Percentiles rank a stretch among this genome's conserved stretches.
Conservation (phyloP, 1,140 invertebrate genomes). For the Wasmannia auropunctata region DNA sequence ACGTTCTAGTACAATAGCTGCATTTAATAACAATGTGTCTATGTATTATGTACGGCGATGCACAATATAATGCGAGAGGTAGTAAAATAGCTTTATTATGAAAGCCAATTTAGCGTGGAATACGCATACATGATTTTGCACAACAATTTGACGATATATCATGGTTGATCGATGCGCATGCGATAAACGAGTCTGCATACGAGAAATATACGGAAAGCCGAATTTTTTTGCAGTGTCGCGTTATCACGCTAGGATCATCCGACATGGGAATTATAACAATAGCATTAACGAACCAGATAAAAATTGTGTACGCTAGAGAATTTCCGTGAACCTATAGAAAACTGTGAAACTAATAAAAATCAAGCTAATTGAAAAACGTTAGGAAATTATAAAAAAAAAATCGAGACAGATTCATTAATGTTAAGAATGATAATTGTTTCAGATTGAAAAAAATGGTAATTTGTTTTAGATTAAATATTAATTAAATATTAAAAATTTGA, state of each 20-base stretch:
- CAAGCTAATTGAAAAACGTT: neutral
- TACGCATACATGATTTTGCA: neutral
- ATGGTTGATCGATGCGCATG: slow-evolving; percentile 4
- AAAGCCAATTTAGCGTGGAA: slow-evolving; percentile 18
- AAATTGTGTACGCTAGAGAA: slow-evolving; percentile 17
- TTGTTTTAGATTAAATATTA: too few species aligned
- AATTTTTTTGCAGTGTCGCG: neutral
- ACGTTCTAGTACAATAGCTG: neutral
- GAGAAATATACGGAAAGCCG: slow-evolving; percentile 1
- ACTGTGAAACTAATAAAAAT: slow-evolving; percentile 15
- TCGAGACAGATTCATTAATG: neutral
- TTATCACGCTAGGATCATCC: neutral
- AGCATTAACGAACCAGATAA: slow-evolving; percentile 7
- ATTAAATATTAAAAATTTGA: slow-evolving; percentile 5
- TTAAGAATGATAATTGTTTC: neutral
- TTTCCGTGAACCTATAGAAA: neutral
- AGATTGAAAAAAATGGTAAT: too few species aligned
- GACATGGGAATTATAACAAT: slow-evolving; percentile 23
- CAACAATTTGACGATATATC: slow-evolving; percentile 27
- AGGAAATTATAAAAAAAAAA: neutral
- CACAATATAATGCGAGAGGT: neutral
- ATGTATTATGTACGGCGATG: neutral
- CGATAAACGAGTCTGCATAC: neutral
- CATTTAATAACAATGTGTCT: slow-evolving; percentile 18
- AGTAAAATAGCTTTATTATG: slow-evolving; percentile 41